Evolutionary conservation across 2,113 vertebrate species (phyloP).

Genomic region (Laticauda laticaudata): DNA sequence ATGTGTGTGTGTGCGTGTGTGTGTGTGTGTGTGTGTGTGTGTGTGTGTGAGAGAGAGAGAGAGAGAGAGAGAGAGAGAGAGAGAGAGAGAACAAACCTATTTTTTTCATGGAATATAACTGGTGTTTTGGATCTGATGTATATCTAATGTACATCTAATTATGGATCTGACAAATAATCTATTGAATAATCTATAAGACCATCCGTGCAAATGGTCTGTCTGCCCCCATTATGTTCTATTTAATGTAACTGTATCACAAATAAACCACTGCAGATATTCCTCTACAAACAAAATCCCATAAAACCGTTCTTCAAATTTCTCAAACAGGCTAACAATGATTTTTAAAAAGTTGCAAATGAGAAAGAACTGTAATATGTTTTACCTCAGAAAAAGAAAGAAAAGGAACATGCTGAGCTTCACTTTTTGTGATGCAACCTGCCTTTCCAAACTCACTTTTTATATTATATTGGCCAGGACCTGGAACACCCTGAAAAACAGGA

Average conservation of each 20-base stretch:
- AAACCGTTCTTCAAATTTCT: background rate
- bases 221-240: background rate
- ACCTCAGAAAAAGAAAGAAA: conserved; percentile 66
- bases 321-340: background rate
- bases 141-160: background rate
- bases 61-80: too few relatives aligned
- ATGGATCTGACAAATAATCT: background rate
- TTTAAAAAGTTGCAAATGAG: background rate
- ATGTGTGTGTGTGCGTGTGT: too few relatives aligned
- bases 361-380: background rate
- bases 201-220: background rate
- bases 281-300: background rate
- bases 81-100: background rate
- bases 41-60: too few relatives aligned
- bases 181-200: background rate
- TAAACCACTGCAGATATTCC: background rate
- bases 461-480: conserved; percentile 63
- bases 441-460: conserved; percentile 63
- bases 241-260: background rate
- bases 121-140: background rate
- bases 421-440: conserved; percentile 2
- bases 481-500: conserved; percentile 56
- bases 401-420: conserved; percentile 32
- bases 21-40: too few relatives aligned
- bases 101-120: background rate